Base-by-base conservation (phyloP, 2,888 invertebrate species). In the Drosophila ustulata region DNA sequence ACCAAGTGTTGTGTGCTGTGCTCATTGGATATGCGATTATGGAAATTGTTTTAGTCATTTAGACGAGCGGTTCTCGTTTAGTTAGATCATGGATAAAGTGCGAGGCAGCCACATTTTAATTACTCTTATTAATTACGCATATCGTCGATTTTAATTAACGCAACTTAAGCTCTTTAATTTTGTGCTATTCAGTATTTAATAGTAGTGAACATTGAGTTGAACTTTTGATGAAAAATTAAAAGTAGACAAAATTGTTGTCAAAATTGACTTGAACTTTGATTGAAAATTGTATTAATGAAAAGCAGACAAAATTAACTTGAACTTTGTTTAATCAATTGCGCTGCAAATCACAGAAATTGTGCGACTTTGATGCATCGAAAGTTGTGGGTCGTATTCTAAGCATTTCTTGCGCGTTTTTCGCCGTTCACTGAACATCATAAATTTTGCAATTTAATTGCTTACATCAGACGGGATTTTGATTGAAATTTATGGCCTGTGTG, bases 391-490 rank as follows among this genome's bases (percentile, higher is more conserved):
- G 3, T 50, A 52, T 70, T 7, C 49, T 55, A 57, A 64, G 47
- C 32, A 64, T 61, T 68, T 77, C 47, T 47, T 34, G 2, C 11
- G n/a, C 37, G 37, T 28, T 59, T 63, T 28, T 28, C 5, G 46
- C 55, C 59, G 70, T 52, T 62, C 34, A 51, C 41, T 59, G 47
- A 41, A 62, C 49, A 71, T 66, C 32, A 64, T 53, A 71, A 62
- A 67, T 84, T 87, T 79, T 56, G 67, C 88, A 72, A 87, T 89
- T 84, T 87, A 84, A 84, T 84, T 87, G 87, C 89, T 78, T 78
- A 79, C 68, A 73, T 79, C 78, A 56, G 70, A 65, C 67, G 32
- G 18, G 43, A 66, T 78, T 83, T 84, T 87, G 79, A 87, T 84
- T 81, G 73, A 81, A 74, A 84, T 84, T 84, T 87, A 84, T 84